Base-by-base conservation (phyloP, 2,888 invertebrate species). In the Junonia oenone region DNA sequence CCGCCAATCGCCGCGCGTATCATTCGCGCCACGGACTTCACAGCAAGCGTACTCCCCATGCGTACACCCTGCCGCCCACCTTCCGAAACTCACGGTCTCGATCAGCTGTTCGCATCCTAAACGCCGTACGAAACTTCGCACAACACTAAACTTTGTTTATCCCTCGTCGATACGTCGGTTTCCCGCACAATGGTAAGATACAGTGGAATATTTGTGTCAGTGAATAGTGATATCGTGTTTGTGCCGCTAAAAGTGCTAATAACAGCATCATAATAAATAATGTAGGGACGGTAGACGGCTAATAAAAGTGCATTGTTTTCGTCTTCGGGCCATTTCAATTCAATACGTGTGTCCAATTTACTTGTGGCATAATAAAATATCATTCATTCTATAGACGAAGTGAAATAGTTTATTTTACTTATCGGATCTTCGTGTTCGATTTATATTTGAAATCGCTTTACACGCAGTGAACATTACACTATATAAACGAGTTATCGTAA, bases 21-120 rank as follows among this genome's bases (percentile, higher is more conserved):
- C 89, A 89, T 83, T 89, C 83, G 83, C 81, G 80, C 78, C 77
- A 76, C 83, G 76, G 79, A 76, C 83, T 73, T 75, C 82, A 76
- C 66, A 68, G 75, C 68, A 67, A 73, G 68, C 78, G 78, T 76
- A 80, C 85, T 76, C 73, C 73, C 73, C 72, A 72, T 71, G 70
- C 75, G 58, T 72, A 68, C 69, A 71, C 69, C 73, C 69, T 74
- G 62, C 65, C 64, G 65, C 68, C 69, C 64, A 45, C 65, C 61
- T 55, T 60, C 63, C 61, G 68, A 68, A 72, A 69, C 68, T 68
- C 75, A 71, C 77, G 72, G 67, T 74, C 71, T 68, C 81, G 78
- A 83, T 83, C 86, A 84, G 85, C 86, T 83, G 86, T 81, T 86
- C 67, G 63, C 64, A 67, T 66, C 70, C 65, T 67, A 65, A 63